Evolutionary conservation across 2,797 vertebrate genomes (phyloP), one percentile per base, ranked within the genome.

Genomic region (Sternotherus odoratus): DNA sequence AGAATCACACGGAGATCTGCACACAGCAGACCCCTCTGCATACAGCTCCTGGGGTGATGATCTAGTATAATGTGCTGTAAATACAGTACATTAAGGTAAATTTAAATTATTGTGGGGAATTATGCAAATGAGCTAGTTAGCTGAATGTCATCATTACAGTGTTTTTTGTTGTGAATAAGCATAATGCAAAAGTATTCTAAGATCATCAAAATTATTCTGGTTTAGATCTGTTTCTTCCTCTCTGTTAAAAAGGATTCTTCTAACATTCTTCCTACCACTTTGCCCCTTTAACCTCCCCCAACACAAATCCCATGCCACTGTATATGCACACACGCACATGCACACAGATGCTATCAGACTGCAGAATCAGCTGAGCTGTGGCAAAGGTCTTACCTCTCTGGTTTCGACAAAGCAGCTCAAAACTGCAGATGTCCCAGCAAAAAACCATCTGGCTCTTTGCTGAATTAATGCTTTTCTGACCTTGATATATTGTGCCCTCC

Each of bases 321-420:
- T 0, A 0, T 0, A 8, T 13, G 19, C 0, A 0, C 12, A 2
- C 46, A 8, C 50, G 46, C 57, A 12, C 16, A 5, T 2, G 17
- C 74, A 5, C 2, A 2, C 0, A 1, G 57, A 8, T 1, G 2
- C 66, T 12, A 51, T 78, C 1, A 66, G 0, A 89, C 56, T 81
- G 88, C 54, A 81, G 83, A 77, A 66, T 78, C 86, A 66, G 86
- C 48, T 24, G 69, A 24, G 9, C 83, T 82, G 49, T 51, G 12
- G 6, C 84, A 83, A 46, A 72, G 50, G 77, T 89, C 84, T 50
- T 39, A 33, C 83, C 78, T 74, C 74, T 56, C 60, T 33, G 78
- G 63, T 74, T 91, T n/a, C 53, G 48, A 36, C n/a, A 46, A 80
- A 28, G 48, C 72, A 50, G 46, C 63, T 53, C 8, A 0, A 28